Base-by-base conservation (phyloP, 2,888 invertebrate species). In the Clusia tigrina region DNA sequence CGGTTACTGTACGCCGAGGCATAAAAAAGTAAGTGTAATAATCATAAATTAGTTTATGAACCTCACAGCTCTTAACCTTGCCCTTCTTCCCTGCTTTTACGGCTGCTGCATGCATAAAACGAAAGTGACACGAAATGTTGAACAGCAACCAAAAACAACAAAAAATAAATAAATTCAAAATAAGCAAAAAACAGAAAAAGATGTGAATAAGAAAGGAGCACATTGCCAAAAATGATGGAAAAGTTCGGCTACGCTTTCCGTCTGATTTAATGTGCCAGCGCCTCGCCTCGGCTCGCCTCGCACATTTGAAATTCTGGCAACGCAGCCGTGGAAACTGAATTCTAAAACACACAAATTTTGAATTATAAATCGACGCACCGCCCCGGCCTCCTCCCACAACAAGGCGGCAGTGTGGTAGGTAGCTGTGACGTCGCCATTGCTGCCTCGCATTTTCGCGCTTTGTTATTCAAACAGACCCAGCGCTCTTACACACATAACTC, bases 11-110 rank as follows among this genome's bases (percentile, higher is more conserved):
- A n/a, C 42, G 42, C 42, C 3, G n/a, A n/a, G 48, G 17, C 51
- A 51, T 38, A 53, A 53, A 58, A 23, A 53, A 22, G 26, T 37
- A 25, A 54, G 71, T 68, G 74, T 75, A 77, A 78, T 78, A 78
- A 80, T 79, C 80, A 78, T 78, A 78, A 78, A 78, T 78, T 78
- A 78, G 78, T 78, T 80, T 78, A 78, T 76, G 73, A 78, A 76
- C 72, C 66, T 67, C 67, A 68, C 75, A 73, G 74, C 77, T 74
- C 76, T 73, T 80, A 79, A 79, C 79, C 79, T 79, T 79, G 80
- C 75, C 79, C 81, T 81, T 79, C 68, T 64, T 58, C 60, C 51
- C 25, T 15, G 18, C 48, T 78, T 77, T 78, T 74, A 80, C 78
- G 72, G 71, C 74, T 71, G 72, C 72, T 69, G 71, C 70, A 72